phyloP scores from a whole-genome alignment of 2,888 invertebrate genomes.

The Acanthosepion esculentum region DNA sequence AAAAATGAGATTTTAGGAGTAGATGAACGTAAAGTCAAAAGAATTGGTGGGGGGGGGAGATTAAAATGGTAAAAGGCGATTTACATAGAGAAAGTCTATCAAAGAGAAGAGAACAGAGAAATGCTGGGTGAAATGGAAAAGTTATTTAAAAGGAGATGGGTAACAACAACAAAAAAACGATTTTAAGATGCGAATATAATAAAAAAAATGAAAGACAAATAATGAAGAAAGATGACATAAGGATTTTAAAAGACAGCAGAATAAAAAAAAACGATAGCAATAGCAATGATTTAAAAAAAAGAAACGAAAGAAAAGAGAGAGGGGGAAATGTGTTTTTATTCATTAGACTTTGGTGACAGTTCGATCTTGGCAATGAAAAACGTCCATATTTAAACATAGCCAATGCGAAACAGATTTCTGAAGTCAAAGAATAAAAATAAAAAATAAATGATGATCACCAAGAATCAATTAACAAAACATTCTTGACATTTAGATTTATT shows the following conservation, averaged over 20 bases:
- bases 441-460: neutral
- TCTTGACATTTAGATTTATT: constrained; percentile 8
- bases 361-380: neutral
- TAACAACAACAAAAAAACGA: neutral
- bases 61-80: too few relatives aligned
- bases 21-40: neutral
- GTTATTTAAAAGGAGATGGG: neutral
- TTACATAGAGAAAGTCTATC: neutral
- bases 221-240: neutral
- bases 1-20: neutral
- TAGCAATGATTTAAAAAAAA: neutral
- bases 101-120: neutral
- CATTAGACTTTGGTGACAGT: neutral
- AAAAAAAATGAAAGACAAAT: constrained; percentile 16
- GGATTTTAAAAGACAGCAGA: neutral
- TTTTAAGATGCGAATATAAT: neutral
- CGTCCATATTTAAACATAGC: neutral
- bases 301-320: neutral
- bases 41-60: neutral
- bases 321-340: neutral
- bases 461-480: constrained; percentile 20
- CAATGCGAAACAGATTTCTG: neutral
- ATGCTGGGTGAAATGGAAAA: neutral
- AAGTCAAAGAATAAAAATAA: neutral
- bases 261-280: neutral